Evolutionary conservation across 2,797 vertebrate genomes (phyloP).

Genomic region (Decapterus maruadsi): DNA sequence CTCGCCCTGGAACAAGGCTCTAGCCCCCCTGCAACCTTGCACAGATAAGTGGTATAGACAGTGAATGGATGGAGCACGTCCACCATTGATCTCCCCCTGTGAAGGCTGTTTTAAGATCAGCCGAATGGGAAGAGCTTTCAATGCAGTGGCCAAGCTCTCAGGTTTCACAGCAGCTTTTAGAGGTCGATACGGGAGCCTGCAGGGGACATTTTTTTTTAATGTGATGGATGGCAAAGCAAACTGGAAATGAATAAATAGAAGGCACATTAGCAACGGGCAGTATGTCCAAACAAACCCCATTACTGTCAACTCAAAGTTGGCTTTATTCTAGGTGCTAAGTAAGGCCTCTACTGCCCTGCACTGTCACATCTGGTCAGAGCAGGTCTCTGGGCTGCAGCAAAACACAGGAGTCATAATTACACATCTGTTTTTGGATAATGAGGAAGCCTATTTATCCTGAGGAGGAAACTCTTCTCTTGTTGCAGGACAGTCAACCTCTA

Average conservation of each 20-base stretch:
- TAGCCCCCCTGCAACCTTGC: too few species aligned
- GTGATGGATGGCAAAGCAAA: slow-evolving; percentile 60
- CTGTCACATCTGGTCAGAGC: background rate
- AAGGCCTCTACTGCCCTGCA: background rate
- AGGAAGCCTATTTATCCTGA: background rate
- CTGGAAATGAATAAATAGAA: slow-evolving; percentile 71
- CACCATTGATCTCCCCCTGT: slow-evolving; percentile 60
- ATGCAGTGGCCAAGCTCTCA: slow-evolving; percentile 47
- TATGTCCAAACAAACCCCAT: slow-evolving; percentile 11
- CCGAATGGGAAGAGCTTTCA: slow-evolving; percentile 12
- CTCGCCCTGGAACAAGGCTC: too few species aligned
- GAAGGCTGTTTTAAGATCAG: slow-evolving; percentile 44
- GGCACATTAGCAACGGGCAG: slow-evolving; percentile 48
- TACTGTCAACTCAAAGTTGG: slow-evolving; percentile 25
- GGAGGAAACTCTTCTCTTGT: background rate
- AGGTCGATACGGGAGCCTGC: slow-evolving; percentile 73
- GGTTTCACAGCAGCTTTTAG: slow-evolving; percentile 77
- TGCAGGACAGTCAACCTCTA: background rate
- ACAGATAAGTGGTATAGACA: too few species aligned
- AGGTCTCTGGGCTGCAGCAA: background rate
- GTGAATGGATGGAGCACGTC: slow-evolving; percentile 24
- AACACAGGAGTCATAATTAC: background rate
- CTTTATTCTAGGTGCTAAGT: background rate
- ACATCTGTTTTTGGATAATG: slow-evolving; percentile 33
- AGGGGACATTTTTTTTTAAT: slow-evolving; percentile 69